A percentile compares a stretch with the other conserved stretches of the same genome.
These are phyloP conservation scores for Tragopan temminckii DNA, from an alignment of 2,797 vertebrate genomes.

Conservation along the genomic window DNA sequence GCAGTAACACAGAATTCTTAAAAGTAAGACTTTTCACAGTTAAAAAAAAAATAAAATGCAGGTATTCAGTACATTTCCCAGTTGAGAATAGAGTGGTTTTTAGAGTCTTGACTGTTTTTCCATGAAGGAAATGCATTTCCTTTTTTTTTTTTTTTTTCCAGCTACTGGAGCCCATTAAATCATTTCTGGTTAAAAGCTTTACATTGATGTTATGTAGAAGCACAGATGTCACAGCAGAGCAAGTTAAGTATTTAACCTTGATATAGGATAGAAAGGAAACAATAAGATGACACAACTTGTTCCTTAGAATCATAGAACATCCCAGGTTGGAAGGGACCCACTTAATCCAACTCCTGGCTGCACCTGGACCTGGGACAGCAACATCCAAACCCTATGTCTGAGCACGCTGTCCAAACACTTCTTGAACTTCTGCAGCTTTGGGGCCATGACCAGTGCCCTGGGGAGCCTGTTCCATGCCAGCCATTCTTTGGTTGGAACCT, in stretches of 20 bases:
- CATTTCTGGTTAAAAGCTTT: background rate
- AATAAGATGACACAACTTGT: background rate
- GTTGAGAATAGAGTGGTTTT: background rate
- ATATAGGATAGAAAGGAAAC: background rate
- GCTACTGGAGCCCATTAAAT: background rate
- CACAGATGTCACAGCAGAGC: background rate
- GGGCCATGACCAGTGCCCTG: too few species aligned
- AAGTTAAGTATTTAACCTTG: background rate
- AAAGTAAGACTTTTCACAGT: background rate
- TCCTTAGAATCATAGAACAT: too few species aligned
- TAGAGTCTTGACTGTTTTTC: background rate
- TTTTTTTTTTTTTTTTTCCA: background rate
- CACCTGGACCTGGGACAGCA: too few species aligned
- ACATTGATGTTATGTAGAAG: background rate
- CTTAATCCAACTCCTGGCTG: too few species aligned
- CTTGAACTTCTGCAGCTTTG: too few species aligned
- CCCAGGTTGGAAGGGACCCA: too few species aligned
- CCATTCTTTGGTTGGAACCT: too few species aligned
- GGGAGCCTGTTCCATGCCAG: too few species aligned
- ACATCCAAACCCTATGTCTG: too few species aligned
- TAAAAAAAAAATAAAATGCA: background rate
- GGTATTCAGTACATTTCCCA: background rate
- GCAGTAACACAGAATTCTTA: background rate
- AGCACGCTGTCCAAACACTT: too few species aligned
- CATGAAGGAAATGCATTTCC: background rate